Evolutionary conservation across 2,797 vertebrate species (phyloP), one percentile per base, ranked within the genome.

Genomic region (Urosaurus nigricauda): DNA sequence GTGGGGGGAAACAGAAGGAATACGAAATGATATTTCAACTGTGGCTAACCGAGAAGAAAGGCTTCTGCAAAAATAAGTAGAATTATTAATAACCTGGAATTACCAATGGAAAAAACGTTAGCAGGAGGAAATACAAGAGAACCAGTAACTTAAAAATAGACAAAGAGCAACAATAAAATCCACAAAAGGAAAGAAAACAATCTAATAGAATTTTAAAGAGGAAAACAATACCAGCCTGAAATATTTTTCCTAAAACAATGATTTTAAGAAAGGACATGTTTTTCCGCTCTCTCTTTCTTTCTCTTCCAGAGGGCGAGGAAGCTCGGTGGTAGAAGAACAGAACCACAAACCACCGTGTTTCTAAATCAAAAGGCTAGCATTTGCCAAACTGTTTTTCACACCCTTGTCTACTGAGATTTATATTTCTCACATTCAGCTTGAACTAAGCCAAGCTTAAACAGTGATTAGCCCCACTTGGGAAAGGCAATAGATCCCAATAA

Each of bases 1-100:
- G 8, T 19, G 65, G 94, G 89, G n/a, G 56, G 1, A 85, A 92
- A 93, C 84, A 65, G 90, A 81, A 85, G 91, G 87, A 93, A 95
- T 94, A 94, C 96, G 92, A 92, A 95, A 95, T 87, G 94, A 89
- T 79, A 90, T 91, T 92, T 92, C 91, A 91, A 86, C 92, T 93
- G 90, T 92, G 85, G 92, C 93, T 37, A 86, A 93, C 85, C 90
- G 73, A 40, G 74, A 95, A 89, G 71, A 94, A 91, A 56, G 84
- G 90, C 91, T 92, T 92, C 93, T 24, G 90, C 92, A 92, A 95
- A 91, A 91, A 90, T 92, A 94, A 94, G 93, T 83, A 80, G 79
- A 89, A 88, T 35, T 86, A 91, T 93, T 89, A 80, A 84, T 88
- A 90, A 77, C 78, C 60, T 74, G 74, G 63, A 79, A 92, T 92